phyloP scores from a whole-genome alignment of 2,888 invertebrate genomes.

The Elgonia sp. region DNA sequence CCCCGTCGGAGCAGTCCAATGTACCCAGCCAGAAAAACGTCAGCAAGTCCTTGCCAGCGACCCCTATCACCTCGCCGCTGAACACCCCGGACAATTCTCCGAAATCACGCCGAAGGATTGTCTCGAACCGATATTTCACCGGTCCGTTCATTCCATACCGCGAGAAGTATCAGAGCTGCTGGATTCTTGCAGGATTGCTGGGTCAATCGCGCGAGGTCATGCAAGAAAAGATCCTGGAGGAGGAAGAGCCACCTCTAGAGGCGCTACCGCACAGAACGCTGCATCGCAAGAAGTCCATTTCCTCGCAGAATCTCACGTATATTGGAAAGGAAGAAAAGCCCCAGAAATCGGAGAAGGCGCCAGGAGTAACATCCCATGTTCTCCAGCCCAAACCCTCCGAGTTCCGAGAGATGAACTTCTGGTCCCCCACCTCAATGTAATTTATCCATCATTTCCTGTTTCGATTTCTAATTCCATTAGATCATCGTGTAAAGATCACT shows the following conservation, averaged over 20 bases:
- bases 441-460: constrained; percentile 23
- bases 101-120: constrained; percentile 87
- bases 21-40: constrained; percentile 85
- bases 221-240: constrained; percentile 89
- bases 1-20: constrained; percentile 58
- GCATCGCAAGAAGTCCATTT: constrained; percentile 86
- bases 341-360: constrained; percentile 80
- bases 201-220: constrained; percentile 90
- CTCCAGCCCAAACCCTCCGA: constrained; percentile 91
- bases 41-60: constrained; percentile 91
- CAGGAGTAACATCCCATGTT: constrained; percentile 75
- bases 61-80: constrained; percentile 90
- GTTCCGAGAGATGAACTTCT: constrained; percentile 94
- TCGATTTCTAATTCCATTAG: constrained; percentile 37
- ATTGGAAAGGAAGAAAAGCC: constrained; percentile 82
- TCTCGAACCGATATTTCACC: constrained; percentile 90
- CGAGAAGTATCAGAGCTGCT: constrained; percentile 88
- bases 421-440: constrained; percentile 95
- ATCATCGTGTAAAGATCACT: constrained; percentile 23
- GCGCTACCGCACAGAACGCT: constrained; percentile 82
- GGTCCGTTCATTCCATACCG: constrained; percentile 86
- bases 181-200: constrained; percentile 90
- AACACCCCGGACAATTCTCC: constrained; percentile 89
- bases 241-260: constrained; percentile 83
- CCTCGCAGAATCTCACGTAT: constrained; percentile 85